Base-by-base conservation (phyloP, 2,888 invertebrate genomes). In the Catocala sponsa region DNA sequence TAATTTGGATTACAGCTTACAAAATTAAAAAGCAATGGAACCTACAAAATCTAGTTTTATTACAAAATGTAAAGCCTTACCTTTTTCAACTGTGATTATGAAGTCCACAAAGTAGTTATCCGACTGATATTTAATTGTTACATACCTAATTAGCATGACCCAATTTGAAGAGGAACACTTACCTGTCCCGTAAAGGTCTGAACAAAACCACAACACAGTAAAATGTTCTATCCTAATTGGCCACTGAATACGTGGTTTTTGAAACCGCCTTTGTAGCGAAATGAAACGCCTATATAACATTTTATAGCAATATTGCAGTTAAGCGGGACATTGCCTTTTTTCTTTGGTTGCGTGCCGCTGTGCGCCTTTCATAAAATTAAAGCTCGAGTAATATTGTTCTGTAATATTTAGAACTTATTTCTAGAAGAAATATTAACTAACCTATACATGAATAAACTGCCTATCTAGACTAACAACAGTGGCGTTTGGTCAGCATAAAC, bases 261-360 rank as follows among this genome's bases (percentile, higher is more conserved):
- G 41, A 47, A 53, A 50, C 54, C 46, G 52, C 51, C 54, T 59
- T 42, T 63, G 62, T 60, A 59, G 52, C 42, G 43, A 57, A 62
- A 59, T 46, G 51, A 59, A 65, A 58, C 76, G 76, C 79, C 80
- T 78, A 53, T 55, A 61, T 38, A 62, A 71, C 76, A 65, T 59
- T 53, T 55, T 59, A 63, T 52, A 68, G 78, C 78, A 72, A 72
- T 72, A 25, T 68, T 13, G 33, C 65, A 65, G 51, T 59, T 56
- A 68, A 65, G 60, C 58, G 59, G 46, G 53, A 50, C 57, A 55
- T 66, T 61, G 64, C 49, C 57, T 41, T 58, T 64, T 47, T 48
- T 15, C 10, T 53, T 58, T 63, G 55, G 53, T 48, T 0, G 38
- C 49, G 42, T 42, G 43, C 33, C 7, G 5, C 6, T 41, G 4